These are phyloP conservation scores for Scaptomyza flava DNA, from an alignment of 2,888 invertebrate species.

Conservation along the genomic window DNA sequence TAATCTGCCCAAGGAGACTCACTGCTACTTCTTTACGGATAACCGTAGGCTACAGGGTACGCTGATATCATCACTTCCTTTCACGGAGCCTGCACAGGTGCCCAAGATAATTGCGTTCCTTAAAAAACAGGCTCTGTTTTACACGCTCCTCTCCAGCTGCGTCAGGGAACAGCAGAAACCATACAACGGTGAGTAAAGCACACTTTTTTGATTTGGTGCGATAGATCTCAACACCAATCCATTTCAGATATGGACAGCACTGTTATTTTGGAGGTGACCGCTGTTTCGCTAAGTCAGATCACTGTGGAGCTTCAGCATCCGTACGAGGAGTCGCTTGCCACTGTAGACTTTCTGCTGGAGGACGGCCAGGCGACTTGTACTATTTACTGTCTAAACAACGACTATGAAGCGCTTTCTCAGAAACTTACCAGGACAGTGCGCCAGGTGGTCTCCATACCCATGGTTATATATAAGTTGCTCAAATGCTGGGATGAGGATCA, in stretches of 20 bases:
- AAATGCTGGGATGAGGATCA: slow-evolving; percentile 93
- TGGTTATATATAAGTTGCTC: slow-evolving; percentile 94
- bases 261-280: slow-evolving; percentile 96
- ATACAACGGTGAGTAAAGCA: slow-evolving; percentile 86
- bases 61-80: slow-evolving; percentile 89
- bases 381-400: slow-evolving; percentile 88
- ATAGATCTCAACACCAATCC: background rate
- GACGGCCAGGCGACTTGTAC: slow-evolving; percentile 92
- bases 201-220: too few species aligned
- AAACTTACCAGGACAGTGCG: slow-evolving; percentile 89
- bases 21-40: slow-evolving; percentile 97
- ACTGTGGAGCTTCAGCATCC: slow-evolving; percentile 97
- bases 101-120: slow-evolving; percentile 93
- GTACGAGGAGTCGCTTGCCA: slow-evolving; percentile 95
- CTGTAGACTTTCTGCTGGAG: slow-evolving; percentile 93
- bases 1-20: slow-evolving; percentile 95
- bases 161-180: slow-evolving; percentile 91
- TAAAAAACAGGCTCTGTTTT: slow-evolving; percentile 96
- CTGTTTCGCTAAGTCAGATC: slow-evolving; percentile 94
- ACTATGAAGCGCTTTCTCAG: slow-evolving; percentile 83
- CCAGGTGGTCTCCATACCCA: slow-evolving; percentile 95
- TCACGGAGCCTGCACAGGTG: slow-evolving; percentile 96
- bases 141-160: slow-evolving; percentile 94
- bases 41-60: slow-evolving; percentile 88
- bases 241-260: slow-evolving; percentile 83